Evolutionary conservation across 2,888 invertebrate genomes (phyloP), one percentile per base, ranked within the genome.

Genomic region (Patella ulyssiponensis): DNA sequence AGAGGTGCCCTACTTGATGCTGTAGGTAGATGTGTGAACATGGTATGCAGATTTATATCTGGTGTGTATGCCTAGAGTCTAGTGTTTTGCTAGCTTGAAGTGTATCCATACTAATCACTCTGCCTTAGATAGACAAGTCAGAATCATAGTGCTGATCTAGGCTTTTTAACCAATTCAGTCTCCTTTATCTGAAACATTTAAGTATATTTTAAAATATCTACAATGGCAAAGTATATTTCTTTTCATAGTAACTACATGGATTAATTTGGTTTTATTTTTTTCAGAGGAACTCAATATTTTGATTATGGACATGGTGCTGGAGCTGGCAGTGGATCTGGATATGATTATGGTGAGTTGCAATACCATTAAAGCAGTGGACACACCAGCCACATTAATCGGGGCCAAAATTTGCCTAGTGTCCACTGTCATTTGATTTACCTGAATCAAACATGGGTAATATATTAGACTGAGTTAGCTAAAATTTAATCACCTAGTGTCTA

Each of bases 221-320:
- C 53, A 52, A 73, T 76, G 69, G 54, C 56, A 70, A 56, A 75
- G 20, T 44, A 9, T 27, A n/a, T 12, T 15, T 33, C 54, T 52
- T 76, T 1, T 12, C 14, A 44, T 56, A 17, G 5, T 70, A 69
- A 52, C 15, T 75, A 20, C 71, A 27, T 23, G 9, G 1, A 51
- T 72, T 64, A 73, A 54, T 20, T 56, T 15, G 44, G 33, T 44
- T 73, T 23, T 44, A 2, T 17, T 54, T 64, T 27, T 83, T 84
- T 20, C 80, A 87, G 87, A 71, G 88, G 87, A 56, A 85, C 88
- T 51, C 87, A 88, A 77, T 88, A 87, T 76, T 88, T 87, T 83
- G 88, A 88, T 71, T 88, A 88, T 82, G 87, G 87, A 53, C 86
- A 87, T 80, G 86, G 87, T 15, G 75, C 84, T 64, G 73, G 78